Evolutionary conservation across 2,888 invertebrate genomes (phyloP).

Genomic region (Archips crataeganus): DNA sequence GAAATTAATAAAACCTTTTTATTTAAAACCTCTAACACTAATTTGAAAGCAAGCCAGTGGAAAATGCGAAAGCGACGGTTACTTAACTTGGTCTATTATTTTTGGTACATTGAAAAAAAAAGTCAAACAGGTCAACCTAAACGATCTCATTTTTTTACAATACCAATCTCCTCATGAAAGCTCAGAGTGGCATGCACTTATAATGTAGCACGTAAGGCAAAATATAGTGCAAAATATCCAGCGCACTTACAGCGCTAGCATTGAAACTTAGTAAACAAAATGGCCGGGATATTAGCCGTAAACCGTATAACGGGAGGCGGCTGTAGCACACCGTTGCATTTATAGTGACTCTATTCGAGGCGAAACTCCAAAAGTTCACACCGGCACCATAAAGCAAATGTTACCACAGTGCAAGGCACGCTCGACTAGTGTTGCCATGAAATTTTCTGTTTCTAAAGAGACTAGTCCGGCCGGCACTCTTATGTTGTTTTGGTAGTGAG

Average conservation of each 20-base stretch:
- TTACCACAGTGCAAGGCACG: conserved; percentile 44
- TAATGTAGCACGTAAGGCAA: conserved; percentile 24
- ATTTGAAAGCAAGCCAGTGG: no score
- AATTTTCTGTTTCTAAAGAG: background rate
- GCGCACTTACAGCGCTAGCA: conserved; percentile 26
- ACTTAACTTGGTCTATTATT: no score
- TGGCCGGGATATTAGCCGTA: conserved; percentile 38
- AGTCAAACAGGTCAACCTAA: background rate
- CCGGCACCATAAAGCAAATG: conserved; percentile 44
- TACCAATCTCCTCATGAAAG: background rate
- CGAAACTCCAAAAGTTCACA: conserved; percentile 44
- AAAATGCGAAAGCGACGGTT: no score
- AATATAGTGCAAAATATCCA: conserved; percentile 37
- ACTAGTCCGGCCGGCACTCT: conserved; percentile 14
- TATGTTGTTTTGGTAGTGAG: background rate
- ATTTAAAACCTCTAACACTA: no score
- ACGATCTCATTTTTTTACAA: background rate
- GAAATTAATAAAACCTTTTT: no score
- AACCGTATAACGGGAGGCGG: conserved; percentile 24
- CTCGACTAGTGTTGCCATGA: conserved; percentile 42
- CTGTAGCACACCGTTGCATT: conserved; percentile 39
- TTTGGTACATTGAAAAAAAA: no score
- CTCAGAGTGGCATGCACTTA: conserved; percentile 13
- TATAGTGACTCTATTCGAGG: conserved; percentile 40
- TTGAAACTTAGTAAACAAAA: conserved; percentile 42